Evolutionary conservation across 30 jellyfish, hydroid and myxozoan genomes (phyloP), one percentile per base, ranked within the genome.

Genomic region (Aurelia aurita): DNA sequence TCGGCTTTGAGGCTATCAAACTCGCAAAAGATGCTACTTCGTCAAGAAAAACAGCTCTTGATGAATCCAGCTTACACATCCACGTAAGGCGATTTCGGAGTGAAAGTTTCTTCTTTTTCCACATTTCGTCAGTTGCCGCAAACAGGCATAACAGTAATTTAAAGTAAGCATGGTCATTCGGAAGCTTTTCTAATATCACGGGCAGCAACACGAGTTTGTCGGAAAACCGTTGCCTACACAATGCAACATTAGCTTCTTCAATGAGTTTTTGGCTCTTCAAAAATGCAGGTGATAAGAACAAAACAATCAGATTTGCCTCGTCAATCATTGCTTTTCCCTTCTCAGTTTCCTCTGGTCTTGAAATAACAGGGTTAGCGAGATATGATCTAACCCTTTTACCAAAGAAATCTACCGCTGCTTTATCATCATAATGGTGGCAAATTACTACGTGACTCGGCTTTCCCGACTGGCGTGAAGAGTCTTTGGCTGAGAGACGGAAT

Each of bases 231-330:
- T 82, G 91, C 59, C 91, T 28, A 39, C 91, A 82, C 21, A 82
- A 55, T 3, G 91, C 91, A 12, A 82, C 70, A 29, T 82, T 82
- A 19, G 91, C 91, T 1, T 82, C 85, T 43, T 82, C 91, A 9
- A 82, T 64, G 27, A 82, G 85, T 57, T 43, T 47, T 68, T 85
- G 85, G 13, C 76, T 22, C 8, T n/a, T 15, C 14, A 82, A 58
- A 58, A 82, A 82, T n/a, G 75, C 91, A n/a, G 85, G 71, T 11
- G 91, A 82, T 13, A 82, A 29, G 25, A 82, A 34, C 79, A 82
- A 39, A 11, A 82, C 58, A 5, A 82, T 82, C 31, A 82, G 26
- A 23, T 82, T 85, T 8, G 91, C 91, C 44, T 82, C 71, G 70
- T 82, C 91, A 58, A 82, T 82, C 34, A 69, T 22, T 25, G 80